Conservation (phyloP, 2,113 vertebrate genomes). For the Lepisosteus oculatus region DNA sequence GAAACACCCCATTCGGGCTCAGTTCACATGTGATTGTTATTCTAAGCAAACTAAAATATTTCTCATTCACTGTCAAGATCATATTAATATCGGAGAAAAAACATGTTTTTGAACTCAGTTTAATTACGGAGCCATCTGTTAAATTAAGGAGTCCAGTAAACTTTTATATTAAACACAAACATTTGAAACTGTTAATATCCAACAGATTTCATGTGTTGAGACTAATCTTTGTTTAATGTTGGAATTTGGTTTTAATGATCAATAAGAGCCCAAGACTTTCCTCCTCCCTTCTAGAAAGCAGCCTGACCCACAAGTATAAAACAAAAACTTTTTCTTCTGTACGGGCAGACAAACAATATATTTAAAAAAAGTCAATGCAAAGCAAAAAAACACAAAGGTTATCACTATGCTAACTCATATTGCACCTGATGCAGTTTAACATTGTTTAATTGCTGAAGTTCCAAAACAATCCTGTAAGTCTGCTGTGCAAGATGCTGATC, state of each 20-base stretch:
- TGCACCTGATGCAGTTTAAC: constrained; percentile 24
- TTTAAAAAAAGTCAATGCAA: constrained; percentile 13
- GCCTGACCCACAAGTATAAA: constrained; percentile 45
- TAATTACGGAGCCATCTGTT: no score
- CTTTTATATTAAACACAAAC: constrained; percentile 35
- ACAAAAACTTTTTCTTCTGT: constrained; percentile 53
- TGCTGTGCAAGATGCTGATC: constrained; percentile 24
- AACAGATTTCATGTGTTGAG: neutral
- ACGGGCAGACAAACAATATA: constrained; percentile 32
- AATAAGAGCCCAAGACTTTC: constrained; percentile 46
- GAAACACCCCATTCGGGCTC: no score
- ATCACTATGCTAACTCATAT: constrained; percentile 25
- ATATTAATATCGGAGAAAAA: no score
- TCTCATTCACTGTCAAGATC: no score
- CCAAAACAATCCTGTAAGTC: no score
- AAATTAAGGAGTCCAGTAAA: constrained; percentile 25
- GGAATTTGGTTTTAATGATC: constrained; percentile 42
- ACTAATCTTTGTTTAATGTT: constrained; percentile 28
- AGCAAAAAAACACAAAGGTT: constrained; percentile 17
- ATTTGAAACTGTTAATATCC: constrained; percentile 21
- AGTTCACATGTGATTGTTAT: no score
- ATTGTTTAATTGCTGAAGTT: constrained; percentile 24
- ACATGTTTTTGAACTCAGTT: no score
- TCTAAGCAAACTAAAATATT: no score
- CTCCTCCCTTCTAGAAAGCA: constrained; percentile 40